Evolutionary conservation across 1,140 invertebrate species (phyloP).

Genomic region (Thrips palmi): DNA sequence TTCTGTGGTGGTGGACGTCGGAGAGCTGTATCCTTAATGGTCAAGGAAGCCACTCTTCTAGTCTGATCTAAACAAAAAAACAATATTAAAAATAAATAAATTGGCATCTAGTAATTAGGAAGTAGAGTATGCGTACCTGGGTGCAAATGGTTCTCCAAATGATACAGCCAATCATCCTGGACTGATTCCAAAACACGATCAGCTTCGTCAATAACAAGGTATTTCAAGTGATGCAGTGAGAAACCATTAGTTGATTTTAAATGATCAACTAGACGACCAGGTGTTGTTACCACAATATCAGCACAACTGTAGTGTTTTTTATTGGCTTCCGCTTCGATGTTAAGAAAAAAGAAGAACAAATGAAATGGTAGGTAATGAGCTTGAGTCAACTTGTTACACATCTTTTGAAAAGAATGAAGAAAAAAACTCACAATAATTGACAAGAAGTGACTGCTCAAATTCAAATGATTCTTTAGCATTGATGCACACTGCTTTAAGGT

Average conservation of each 20-base stretch:
- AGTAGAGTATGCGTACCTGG: too few species aligned
- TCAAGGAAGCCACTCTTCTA: too few species aligned
- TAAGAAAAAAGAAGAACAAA: not conserved
- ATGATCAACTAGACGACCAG: constrained; percentile 84
- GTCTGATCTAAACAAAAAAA: too few species aligned
- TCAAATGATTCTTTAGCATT: constrained; percentile 51
- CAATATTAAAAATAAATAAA: too few species aligned
- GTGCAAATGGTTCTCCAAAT: constrained; percentile 25
- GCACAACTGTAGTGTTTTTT: constrained; percentile 29
- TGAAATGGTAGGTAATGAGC: not conserved
- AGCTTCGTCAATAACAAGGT: constrained; percentile 89
- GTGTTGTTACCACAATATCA: constrained; percentile 87
- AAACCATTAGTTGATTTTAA: constrained; percentile 76
- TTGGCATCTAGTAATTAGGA: too few species aligned
- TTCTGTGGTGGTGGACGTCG: constrained; percentile 48
- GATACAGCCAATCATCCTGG: constrained; percentile 73
- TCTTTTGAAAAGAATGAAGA: constrained; percentile 3
- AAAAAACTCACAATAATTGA: constrained; percentile 38
- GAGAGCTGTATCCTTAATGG: too few species aligned
- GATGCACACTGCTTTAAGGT: constrained; percentile 51
- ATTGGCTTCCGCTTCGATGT: not conserved
- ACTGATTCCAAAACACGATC: constrained; percentile 83
- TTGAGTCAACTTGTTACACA: not conserved
- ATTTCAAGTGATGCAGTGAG: constrained; percentile 54
- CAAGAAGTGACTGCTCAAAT: constrained; percentile 54